Evolutionary conservation across 2,113 vertebrate species (phyloP), one percentile per base, ranked within the genome.

Genomic region (Xiphorhynchus elegans): DNA sequence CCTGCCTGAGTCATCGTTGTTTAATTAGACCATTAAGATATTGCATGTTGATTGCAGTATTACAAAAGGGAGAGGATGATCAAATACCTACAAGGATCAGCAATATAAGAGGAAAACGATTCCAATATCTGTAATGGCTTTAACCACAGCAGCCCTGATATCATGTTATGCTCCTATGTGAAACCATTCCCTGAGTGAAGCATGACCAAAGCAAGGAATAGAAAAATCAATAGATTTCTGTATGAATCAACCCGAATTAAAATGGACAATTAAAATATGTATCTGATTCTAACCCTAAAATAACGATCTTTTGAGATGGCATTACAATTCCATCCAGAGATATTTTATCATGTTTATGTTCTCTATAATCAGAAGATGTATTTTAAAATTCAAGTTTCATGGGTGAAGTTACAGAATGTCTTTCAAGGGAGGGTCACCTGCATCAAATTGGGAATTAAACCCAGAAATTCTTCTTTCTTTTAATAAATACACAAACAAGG

Each of bases 11-110:
- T 96, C 13, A 13, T 95, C 95, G 84, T 89, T 92, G 93, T 87
- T 98, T 97, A 98, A 98, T 98, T 96, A 97, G 79, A 84, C 92
- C 94, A 91, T 96, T 97, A 97, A 93, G 90, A 93, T 97, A 76
- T 84, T 97, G 89, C 76, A 84, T 92, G 91, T 95, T 96, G 96
- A 97, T 97, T 97, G 94, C 78, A 90, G 92, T 59, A 33, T 94
- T 97, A 92, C 58, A 93, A 63, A 90, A 95, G 76, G 90, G 59
- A 87, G 86, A 83, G 70, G 76, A 92, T 92, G 74, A 85, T 84
- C 88, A 95, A 95, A 96, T 91, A 77, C 46, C 74, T 93, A 47
- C 17, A 75, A 95, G 90, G 73, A 85, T 64, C 63, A 82, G 68
- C 79, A 86, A 53, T 69, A 40, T 84, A 52, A 85, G 20, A 83